Percentiles rank a stretch among this genome's conserved stretches.
Evolutionary conservation across 64 coral and sea anemone genomes (phyloP).

Genomic region (Pocillopora damicornis): DNA sequence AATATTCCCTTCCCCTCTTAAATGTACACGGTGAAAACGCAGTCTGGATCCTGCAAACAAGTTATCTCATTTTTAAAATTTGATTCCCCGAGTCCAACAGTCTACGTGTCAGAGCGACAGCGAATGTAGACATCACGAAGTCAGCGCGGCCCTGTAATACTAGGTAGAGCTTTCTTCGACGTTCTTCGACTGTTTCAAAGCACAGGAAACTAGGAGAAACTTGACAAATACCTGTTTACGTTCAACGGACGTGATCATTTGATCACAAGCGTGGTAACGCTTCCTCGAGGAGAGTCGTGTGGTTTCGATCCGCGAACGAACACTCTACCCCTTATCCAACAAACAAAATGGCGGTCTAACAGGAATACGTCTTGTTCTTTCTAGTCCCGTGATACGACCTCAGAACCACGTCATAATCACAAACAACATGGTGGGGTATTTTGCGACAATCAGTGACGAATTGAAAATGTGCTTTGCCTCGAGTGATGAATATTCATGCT

Average conservation of each 20-base stretch:
- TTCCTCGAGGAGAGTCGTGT: not conserved
- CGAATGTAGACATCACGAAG: too few relatives aligned
- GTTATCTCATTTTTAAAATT: too few relatives aligned
- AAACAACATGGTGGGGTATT: slow-evolving; percentile 16
- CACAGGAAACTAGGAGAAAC: not conserved
- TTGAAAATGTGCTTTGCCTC: not conserved
- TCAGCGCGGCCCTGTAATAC: not conserved
- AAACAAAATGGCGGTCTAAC: not conserved
- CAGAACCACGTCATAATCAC: not conserved
- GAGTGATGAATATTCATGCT: slow-evolving; percentile 24
- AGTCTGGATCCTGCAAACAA: too few relatives aligned
- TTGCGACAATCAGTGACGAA: not conserved
- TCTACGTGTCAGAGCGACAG: too few relatives aligned
- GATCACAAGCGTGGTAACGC: not conserved
- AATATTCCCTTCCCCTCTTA: too few relatives aligned
- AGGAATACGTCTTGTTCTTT: not conserved
- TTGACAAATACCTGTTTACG: not conserved
- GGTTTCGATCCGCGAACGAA: not conserved
- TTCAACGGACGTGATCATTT: not conserved
- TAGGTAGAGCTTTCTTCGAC: not conserved
- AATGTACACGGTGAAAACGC: too few relatives aligned
- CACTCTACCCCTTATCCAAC: not conserved
- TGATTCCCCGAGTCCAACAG: too few relatives aligned
- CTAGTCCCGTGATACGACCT: not conserved
- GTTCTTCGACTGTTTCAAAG: not conserved